Evolutionary conservation across 2,113 vertebrate genomes (phyloP).

Genomic region (Rousettus leschenaultii): DNA sequence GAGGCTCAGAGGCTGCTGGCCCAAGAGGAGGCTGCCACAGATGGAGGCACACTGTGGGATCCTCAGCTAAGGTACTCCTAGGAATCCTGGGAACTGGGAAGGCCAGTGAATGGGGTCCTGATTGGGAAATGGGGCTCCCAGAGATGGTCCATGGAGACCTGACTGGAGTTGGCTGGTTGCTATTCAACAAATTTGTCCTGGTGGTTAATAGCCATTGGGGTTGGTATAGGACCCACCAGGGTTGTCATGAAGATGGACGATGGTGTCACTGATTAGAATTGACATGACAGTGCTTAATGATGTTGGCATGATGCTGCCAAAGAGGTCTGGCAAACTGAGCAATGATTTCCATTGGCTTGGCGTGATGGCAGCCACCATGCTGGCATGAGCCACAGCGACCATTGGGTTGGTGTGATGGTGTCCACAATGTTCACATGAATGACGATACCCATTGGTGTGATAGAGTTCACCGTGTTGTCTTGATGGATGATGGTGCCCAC

Average conservation of each 20-base stretch:
- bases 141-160: background rate
- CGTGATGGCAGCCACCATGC: background rate
- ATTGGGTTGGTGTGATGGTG: background rate
- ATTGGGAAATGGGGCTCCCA: background rate
- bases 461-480: background rate
- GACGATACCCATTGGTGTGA: background rate
- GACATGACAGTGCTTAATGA: background rate
- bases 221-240: background rate
- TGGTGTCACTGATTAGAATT: background rate
- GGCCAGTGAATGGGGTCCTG: background rate
- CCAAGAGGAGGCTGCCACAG: background rate
- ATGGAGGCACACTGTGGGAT: accelerated
- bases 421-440: background rate
- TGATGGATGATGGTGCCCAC: background rate
- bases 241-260: background rate
- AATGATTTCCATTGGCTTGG: background rate
- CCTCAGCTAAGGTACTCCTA: conserved; percentile 36
- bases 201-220: background rate
- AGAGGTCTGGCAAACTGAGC: background rate
- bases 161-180: background rate
- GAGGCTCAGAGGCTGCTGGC: conserved; percentile 1
- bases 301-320: background rate
- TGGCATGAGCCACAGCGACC: background rate
- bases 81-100: background rate
- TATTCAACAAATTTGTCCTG: background rate